Evolutionary conservation across 2,797 vertebrate genomes (phyloP), one percentile per base, ranked within the genome.

Genomic region (Ispidina lecontei): DNA sequence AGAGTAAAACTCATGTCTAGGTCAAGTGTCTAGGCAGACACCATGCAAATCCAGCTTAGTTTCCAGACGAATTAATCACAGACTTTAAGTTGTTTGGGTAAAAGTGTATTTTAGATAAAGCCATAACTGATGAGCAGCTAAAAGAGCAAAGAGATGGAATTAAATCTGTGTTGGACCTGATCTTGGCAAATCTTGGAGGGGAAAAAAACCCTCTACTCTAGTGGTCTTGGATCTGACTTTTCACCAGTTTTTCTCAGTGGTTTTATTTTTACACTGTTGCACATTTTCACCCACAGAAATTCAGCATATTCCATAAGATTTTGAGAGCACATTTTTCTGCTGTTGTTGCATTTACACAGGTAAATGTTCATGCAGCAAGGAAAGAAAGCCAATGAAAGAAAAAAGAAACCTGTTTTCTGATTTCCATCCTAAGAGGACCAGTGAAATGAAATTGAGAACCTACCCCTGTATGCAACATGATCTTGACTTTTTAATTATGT

Each of bases 171-270:
- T 25, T 35, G 21, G 35, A 26, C 14, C 9, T 21, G 7, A 70
- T 58, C 54, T 67, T 70, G 14, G 35, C 28, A 25, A 10, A 17
- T 52, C 28, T 29, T 0, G 1, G 26, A 69, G 12, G 4, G 6
- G 23, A 13, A 1, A 23, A 37, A 33, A 14, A 23, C 11, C 4
- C 37, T 39, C 37, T 10, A 4, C 25, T 49, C 12, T 11, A n/a
- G 9, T 54, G 17, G 29, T 77, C 20, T 68, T 37, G 44, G 74
- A 23, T 8, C 15, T 51, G 22, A 39, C 17, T 22, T 31, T 47
- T 14, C 33, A 12, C 9, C 7, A 6, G 4, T 0, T 9, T 7
- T 33, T 16, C 25, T 26, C 14, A 9, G 25, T 25, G 25, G 26
- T 51, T 51, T 51, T 49, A 25, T 15, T 49, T 49, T 49, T 49